phyloP scores from a whole-genome alignment of 2,797 vertebrate genomes.

The Ptychadena robeensis region DNA sequence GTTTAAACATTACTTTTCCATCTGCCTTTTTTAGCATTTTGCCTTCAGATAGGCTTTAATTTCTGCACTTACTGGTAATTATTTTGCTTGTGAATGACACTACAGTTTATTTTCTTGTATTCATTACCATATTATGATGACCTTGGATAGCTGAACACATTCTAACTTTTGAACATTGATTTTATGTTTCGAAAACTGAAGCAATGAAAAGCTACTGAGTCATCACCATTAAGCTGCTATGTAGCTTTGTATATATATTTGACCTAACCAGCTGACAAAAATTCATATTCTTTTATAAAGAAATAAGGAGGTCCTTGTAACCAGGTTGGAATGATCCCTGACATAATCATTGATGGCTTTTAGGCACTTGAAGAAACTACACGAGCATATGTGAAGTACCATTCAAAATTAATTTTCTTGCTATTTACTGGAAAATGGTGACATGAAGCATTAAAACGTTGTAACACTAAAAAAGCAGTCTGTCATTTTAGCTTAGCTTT shows the following conservation, averaged over 20 bases:
- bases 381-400: neutral
- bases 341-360: neutral
- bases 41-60: neutral
- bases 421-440: neutral
- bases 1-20: too few species aligned
- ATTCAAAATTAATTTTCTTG: neutral
- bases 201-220: neutral
- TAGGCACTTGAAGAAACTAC: neutral
- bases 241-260: neutral
- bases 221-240: neutral
- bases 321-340: neutral
- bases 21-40: too few species aligned
- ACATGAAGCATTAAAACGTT: neutral
- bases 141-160: neutral
- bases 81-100: neutral
- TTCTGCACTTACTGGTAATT: neutral
- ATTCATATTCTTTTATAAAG: neutral
- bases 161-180: neutral
- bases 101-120: neutral
- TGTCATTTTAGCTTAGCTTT: neutral
- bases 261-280: neutral
- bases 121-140: neutral
- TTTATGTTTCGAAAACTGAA: neutral
- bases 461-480: neutral
- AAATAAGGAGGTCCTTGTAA: neutral